Evolutionary conservation across 2,113 vertebrate species (phyloP).

Genomic region (Tupaia tana): DNA sequence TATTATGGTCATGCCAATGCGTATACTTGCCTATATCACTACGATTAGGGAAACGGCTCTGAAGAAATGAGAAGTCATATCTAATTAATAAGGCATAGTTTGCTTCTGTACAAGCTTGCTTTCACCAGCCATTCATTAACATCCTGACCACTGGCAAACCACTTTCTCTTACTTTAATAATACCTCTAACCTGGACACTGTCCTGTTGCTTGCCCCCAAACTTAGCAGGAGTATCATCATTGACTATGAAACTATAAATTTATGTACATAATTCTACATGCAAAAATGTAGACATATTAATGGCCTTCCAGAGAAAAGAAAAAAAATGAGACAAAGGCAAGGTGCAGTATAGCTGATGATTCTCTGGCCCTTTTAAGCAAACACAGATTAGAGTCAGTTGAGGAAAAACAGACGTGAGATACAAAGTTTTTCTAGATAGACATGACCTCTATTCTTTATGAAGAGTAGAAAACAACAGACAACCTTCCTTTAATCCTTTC

Average conservation of each 20-base stretch:
- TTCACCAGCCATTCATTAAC: background rate
- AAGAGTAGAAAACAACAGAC: constrained; percentile 31
- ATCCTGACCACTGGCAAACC: background rate
- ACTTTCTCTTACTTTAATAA: background rate
- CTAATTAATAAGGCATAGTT: background rate
- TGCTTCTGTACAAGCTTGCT: background rate
- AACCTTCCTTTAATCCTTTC: background rate
- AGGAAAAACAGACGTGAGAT: background rate
- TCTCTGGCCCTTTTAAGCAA: background rate
- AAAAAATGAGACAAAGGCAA: background rate
- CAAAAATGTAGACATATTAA: background rate
- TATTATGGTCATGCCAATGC: background rate
- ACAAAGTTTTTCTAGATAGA: background rate
- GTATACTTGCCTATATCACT: background rate
- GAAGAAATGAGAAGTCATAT: background rate
- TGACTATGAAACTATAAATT: background rate
- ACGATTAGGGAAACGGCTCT: background rate
- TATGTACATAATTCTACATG: background rate
- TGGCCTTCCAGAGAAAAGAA: background rate
- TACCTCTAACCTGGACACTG: background rate
- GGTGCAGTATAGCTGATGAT: background rate
- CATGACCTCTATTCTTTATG: background rate
- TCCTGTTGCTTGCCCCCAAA: background rate
- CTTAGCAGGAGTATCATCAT: background rate
- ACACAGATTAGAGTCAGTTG: background rate